A percentile compares a stretch with the other conserved stretches of the same genome.
Evolutionary conservation across 1,140 invertebrate genomes (phyloP).

Genomic region (Berghia stephanieae): DNA sequence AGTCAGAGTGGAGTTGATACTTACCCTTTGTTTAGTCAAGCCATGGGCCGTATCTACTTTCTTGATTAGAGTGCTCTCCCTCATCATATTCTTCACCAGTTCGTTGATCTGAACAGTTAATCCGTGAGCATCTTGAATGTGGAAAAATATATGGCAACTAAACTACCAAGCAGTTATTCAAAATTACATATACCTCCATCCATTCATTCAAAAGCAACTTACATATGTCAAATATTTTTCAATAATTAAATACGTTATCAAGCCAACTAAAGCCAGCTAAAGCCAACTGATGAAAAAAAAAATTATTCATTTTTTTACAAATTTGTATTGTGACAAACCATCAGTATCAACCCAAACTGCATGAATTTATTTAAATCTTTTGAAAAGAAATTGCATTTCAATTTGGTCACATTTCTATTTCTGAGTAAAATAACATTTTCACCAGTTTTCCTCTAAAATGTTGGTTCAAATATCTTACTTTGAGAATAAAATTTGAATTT

Average conservation of each 20-base stretch:
- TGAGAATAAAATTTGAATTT: too few species aligned
- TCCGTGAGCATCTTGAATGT: not conserved
- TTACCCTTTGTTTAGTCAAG: constrained; percentile 39
- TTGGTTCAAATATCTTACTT: too few species aligned
- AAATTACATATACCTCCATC: not conserved
- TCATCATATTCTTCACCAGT: constrained; percentile 41
- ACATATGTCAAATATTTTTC: not conserved
- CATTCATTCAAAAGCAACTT: not conserved
- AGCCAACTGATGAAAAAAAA: too few species aligned
- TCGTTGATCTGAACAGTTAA: constrained; percentile 28
- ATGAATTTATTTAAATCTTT: too few species aligned
- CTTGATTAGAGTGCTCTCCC: constrained; percentile 41
- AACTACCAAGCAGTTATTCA: not conserved
- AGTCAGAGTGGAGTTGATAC: not conserved
- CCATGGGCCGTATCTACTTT: constrained; percentile 42
- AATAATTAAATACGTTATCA: not conserved
- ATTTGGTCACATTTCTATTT: too few species aligned
- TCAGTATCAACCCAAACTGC: too few species aligned
- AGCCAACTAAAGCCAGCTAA: too few species aligned
- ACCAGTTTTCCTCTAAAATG: too few species aligned
- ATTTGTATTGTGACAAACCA: too few species aligned
- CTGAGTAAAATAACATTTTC: too few species aligned
- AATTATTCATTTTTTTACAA: too few species aligned
- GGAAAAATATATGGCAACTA: not conserved
- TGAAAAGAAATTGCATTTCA: too few species aligned